These are phyloP conservation scores for Lophius americanus DNA, from an alignment of 2,797 vertebrate genomes.

Conservation along the genomic window DNA sequence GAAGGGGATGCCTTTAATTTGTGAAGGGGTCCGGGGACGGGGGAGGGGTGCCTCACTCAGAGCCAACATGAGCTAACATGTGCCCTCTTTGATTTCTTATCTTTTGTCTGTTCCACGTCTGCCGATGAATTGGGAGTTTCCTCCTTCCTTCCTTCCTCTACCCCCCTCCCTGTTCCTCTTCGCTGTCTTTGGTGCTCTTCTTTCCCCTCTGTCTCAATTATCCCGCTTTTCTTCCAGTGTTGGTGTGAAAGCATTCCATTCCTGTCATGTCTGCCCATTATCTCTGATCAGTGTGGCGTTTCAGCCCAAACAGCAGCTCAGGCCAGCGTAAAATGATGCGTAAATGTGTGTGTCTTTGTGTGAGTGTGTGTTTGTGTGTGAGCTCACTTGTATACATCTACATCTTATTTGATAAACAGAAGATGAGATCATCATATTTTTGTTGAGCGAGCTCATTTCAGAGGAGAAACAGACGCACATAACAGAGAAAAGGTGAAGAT, in stretches of 20 bases:
- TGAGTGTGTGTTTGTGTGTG: background rate
- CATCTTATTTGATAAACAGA: slow-evolving; percentile 24
- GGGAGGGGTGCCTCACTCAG: slow-evolving; percentile 53
- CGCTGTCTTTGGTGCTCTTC: slow-evolving; percentile 12
- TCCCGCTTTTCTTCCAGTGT: slow-evolving; percentile 42
- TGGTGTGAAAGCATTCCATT: slow-evolving; percentile 50
- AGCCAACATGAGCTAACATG: slow-evolving; percentile 67
- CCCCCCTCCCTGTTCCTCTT: slow-evolving; percentile 17
- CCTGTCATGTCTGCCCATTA: slow-evolving; percentile 71
- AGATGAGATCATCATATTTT: slow-evolving; percentile 19
- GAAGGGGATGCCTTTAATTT: slow-evolving; percentile 62
- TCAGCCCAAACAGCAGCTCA: slow-evolving; percentile 48
- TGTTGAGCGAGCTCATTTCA: slow-evolving; percentile 1
- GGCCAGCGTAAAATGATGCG: slow-evolving; percentile 39
- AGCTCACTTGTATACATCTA: slow-evolving; percentile 14
- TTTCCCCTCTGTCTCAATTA: slow-evolving; percentile 34
- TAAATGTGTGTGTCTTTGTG: slow-evolving; percentile 5
- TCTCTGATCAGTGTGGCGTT: slow-evolving; percentile 68
- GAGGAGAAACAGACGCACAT: background rate
- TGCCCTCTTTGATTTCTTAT: slow-evolving; percentile 69
- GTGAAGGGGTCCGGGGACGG: slow-evolving; percentile 27
- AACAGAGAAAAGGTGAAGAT: slow-evolving; percentile 2
- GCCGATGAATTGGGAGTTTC: slow-evolving; percentile 63
- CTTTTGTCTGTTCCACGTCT: slow-evolving; percentile 70
- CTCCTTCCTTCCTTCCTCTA: slow-evolving; percentile 32